Conservation (phyloP, 2,797 vertebrate genomes). For the Trematomus bernacchii region DNA sequence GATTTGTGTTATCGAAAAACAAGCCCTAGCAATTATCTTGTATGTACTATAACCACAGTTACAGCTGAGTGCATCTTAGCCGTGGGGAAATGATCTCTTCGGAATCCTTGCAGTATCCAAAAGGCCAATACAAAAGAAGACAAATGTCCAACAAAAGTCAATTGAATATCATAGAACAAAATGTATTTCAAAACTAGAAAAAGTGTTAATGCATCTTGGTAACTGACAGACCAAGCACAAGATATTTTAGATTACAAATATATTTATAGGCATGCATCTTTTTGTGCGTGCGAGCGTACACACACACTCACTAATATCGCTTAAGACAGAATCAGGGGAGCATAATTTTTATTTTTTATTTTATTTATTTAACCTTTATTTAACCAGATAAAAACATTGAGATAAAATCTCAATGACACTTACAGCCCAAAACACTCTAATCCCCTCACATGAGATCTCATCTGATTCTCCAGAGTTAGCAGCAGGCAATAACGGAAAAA, state of each 20-base stretch:
- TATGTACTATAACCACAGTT: not conserved
- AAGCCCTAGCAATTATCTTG: not conserved
- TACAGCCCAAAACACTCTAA: constrained; percentile 47
- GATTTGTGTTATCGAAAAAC: constrained; percentile 13
- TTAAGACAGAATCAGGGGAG: constrained; percentile 20
- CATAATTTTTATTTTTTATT: no score
- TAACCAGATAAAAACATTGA: no score
- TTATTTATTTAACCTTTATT: no score
- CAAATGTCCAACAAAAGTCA: not conserved
- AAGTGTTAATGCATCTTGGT: not conserved
- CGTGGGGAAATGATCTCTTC: constrained; percentile 3
- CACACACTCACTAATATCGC: not conserved
- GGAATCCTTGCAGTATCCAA: not conserved
- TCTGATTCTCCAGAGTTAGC: constrained; percentile 39
- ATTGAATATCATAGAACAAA: not conserved
- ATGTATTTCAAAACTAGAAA: not conserved
- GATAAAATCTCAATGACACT: no score
- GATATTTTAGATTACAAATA: constrained; percentile 2
- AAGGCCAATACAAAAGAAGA: not conserved
- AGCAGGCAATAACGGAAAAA: constrained; percentile 41
- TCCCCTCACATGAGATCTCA: constrained; percentile 43
- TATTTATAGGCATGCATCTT: not conserved
- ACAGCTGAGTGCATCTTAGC: not conserved
- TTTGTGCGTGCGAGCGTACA: not conserved
- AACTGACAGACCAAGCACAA: not conserved